Base-by-base conservation (phyloP, 2,888 invertebrate genomes). In the Scrobipalpa costella region DNA sequence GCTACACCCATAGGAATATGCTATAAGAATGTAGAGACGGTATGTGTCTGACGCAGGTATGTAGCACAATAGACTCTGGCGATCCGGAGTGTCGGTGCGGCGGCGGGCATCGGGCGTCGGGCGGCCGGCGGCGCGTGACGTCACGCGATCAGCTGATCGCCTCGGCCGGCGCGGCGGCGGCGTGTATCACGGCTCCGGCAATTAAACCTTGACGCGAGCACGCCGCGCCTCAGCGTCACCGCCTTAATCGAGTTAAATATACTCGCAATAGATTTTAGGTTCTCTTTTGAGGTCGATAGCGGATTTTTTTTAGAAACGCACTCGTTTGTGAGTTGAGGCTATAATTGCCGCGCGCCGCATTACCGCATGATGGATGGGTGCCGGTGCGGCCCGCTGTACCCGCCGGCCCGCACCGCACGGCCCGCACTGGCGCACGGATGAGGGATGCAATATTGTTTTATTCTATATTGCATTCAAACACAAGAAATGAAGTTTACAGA, bases 111-210 rank as follows among this genome's bases (percentile, higher is more conserved):
- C 49, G 49, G 44, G 17, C 8, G 49, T 8, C 17, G n/a, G n/a
- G n/a, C n/a, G n/a, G 19, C 6, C 49, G 19, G n/a, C 49, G 15
- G 49, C 15, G 49, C 49, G 7, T 7, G 19, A 15, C 19, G 17
- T 19, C 49, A 49, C 36, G 15, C 61, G 38, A 61, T 61, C 61
- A 61, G 61, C 61, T 61, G 61, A 52, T 61, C n/a, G n/a, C n/a
- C n/a, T n/a, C n/a, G n/a, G n/a, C n/a, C n/a, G n/a, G n/a, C 19
- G 40, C 40, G 6, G 17, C 36, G 15, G 15, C 57, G 33, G 11
- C 17, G n/a, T 47, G 13, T 15, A 21, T 21, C 17, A 27, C 59
- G 44, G 21, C 44, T 52, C 21, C 52, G 38, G 52, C 36, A 61
- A 52, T 61, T 61, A 61, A 52, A 40, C 38, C 19, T 40, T 21